phyloP scores from a whole-genome alignment of 2,113 vertebrate genomes.

The Neofelis nebulosa region DNA sequence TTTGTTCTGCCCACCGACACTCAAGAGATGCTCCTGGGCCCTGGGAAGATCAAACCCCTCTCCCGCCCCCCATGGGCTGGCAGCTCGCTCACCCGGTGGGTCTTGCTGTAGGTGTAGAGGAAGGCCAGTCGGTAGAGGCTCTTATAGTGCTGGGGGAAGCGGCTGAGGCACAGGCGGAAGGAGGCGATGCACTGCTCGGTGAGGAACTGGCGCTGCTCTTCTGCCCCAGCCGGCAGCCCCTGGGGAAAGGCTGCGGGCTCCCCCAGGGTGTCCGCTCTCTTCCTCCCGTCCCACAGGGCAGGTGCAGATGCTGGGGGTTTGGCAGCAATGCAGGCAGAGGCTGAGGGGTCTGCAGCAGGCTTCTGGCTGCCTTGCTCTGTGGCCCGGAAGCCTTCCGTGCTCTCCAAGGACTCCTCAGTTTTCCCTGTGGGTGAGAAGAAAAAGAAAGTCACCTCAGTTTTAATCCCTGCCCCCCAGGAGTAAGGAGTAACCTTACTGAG shows the following conservation, averaged over 20 bases:
- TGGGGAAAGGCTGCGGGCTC: slow-evolving; percentile 89
- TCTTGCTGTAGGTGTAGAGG: slow-evolving; percentile 94
- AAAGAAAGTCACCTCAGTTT: background rate
- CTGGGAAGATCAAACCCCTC: background rate
- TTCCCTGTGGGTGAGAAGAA: slow-evolving; percentile 72
- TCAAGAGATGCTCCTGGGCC: background rate
- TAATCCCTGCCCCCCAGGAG: no score
- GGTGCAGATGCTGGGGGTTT: slow-evolving; percentile 75
- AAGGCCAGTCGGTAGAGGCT: slow-evolving; percentile 97
- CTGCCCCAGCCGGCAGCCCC: slow-evolving; percentile 87
- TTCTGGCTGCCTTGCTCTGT: slow-evolving; percentile 79
- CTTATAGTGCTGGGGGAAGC: slow-evolving; percentile 99
- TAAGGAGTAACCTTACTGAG: background rate
- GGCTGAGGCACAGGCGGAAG: slow-evolving; percentile 94
- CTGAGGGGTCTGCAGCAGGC: slow-evolving; percentile 71
- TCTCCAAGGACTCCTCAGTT: slow-evolving; percentile 81
- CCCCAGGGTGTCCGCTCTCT: slow-evolving; percentile 83
- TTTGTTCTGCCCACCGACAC: background rate
- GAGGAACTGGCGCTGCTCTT: slow-evolving; percentile 93
- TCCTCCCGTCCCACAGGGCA: slow-evolving; percentile 86
- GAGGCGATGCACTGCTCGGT: slow-evolving; percentile 92
- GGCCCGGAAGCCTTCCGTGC: slow-evolving; percentile 75
- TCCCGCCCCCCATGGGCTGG: fast-evolving
- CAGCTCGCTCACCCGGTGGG: slow-evolving; percentile 89
- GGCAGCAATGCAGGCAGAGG: slow-evolving; percentile 71